Conservation (phyloP, 1,140 invertebrate species). For the Elysia chlorotica region DNA sequence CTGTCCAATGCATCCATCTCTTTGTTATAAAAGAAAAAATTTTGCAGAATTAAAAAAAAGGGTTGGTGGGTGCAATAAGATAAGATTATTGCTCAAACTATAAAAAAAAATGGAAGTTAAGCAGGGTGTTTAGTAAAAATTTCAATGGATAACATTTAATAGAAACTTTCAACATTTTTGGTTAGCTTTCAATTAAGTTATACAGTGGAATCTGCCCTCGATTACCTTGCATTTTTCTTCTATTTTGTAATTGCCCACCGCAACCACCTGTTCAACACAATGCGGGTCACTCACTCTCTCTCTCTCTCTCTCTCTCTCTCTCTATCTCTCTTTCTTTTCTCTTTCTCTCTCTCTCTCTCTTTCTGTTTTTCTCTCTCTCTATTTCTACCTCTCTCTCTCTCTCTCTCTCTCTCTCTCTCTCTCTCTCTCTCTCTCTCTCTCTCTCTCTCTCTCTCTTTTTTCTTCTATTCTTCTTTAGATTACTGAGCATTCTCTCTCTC, state of each 20-base stretch:
- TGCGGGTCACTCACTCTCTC: too few relatives aligned
- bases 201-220: too few relatives aligned
- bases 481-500: neutral
- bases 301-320: constrained; percentile 5
- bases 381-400: constrained; percentile 3
- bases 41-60: neutral
- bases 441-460: neutral
- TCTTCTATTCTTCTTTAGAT: neutral
- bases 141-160: too few relatives aligned
- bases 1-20: neutral
- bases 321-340: constrained; percentile 3
- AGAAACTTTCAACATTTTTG: too few relatives aligned
- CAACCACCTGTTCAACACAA: too few relatives aligned
- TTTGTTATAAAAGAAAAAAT: neutral
- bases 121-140: too few relatives aligned
- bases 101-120: too few relatives aligned
- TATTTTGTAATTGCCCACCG: too few relatives aligned
- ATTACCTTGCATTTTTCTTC: too few relatives aligned
- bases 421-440: neutral
- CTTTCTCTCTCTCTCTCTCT: neutral
- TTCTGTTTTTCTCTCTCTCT: neutral
- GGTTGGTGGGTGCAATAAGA: too few relatives aligned
- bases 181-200: too few relatives aligned
- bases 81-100: too few relatives aligned
- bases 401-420: constrained; percentile 4